Conservation (phyloP, 2,113 vertebrate species). For the Candoia aspera region DNA sequence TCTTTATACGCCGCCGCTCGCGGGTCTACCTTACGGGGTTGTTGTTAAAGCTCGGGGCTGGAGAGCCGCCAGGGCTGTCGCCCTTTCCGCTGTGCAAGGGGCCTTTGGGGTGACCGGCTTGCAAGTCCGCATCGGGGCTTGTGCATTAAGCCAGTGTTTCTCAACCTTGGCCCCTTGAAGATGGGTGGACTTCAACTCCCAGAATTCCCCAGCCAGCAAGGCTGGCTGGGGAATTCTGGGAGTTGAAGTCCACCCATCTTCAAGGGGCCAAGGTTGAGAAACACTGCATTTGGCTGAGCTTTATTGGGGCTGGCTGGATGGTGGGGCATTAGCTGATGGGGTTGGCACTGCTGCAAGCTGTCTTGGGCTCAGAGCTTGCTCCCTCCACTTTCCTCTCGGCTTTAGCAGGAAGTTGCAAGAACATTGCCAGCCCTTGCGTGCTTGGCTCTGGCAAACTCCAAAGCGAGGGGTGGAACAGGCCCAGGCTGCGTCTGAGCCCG, state of each 20-base stretch:
- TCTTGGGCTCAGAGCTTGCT: neutral
- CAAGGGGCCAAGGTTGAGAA: neutral
- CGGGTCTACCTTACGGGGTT: neutral
- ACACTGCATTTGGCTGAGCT: neutral
- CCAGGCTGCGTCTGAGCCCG: neutral
- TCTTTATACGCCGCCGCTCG: neutral
- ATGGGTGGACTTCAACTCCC: too few relatives aligned
- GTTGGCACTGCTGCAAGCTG: neutral
- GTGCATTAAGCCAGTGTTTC: neutral
- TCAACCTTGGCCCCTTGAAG: too few relatives aligned
- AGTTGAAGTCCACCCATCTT: too few relatives aligned
- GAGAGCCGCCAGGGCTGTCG: neutral
- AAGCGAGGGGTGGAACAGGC: neutral
- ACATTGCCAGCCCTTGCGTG: neutral
- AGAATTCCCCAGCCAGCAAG: too few relatives aligned
- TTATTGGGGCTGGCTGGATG: neutral
- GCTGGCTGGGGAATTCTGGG: too few relatives aligned
- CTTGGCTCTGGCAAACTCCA: neutral
- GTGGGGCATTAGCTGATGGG: neutral
- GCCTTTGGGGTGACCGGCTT: neutral
- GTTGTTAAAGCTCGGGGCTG: neutral
- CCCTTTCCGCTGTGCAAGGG: neutral
- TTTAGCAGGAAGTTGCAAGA: too few relatives aligned
- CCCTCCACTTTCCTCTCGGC: neutral
- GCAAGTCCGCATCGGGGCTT: neutral